These are phyloP conservation scores for Ethmia dodecea DNA, from an alignment of 2,888 invertebrate genomes.

Conservation along the genomic window DNA sequence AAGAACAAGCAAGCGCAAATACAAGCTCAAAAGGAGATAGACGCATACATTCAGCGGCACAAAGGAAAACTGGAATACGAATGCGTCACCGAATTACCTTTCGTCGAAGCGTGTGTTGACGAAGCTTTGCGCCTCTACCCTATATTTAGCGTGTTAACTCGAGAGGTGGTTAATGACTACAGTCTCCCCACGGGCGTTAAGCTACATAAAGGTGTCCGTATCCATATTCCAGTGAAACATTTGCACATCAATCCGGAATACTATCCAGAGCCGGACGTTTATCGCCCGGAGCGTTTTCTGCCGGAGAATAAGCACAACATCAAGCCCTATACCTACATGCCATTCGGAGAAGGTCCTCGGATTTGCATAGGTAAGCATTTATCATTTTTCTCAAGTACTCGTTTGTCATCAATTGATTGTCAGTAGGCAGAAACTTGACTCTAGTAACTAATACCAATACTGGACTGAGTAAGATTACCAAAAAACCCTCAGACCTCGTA, in stretches of 20 bases:
- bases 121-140: slow-evolving; percentile 29
- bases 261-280: slow-evolving; percentile 35
- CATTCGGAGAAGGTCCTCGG: slow-evolving; percentile 44
- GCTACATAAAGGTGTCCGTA: slow-evolving; percentile 33
- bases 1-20: slow-evolving; percentile 33
- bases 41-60: slow-evolving; percentile 27
- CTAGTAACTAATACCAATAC: too few species aligned
- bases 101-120: slow-evolving; percentile 32
- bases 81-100: slow-evolving; percentile 34
- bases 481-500: too few species aligned
- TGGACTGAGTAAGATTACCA: too few species aligned
- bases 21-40: slow-evolving; percentile 22
- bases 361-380: slow-evolving; percentile 37
- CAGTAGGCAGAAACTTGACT: too few species aligned
- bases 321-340: slow-evolving; percentile 31
- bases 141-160: slow-evolving; percentile 20
- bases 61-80: slow-evolving; percentile 31
- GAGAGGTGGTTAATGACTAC: slow-evolving; percentile 22
- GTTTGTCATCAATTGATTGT: too few species aligned
- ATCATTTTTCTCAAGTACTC: not conserved
- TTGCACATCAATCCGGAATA: slow-evolving; percentile 32
- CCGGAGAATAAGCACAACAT: slow-evolving; percentile 27
- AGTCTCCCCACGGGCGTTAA: slow-evolving; percentile 24
- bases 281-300: slow-evolving; percentile 35
- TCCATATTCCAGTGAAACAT: slow-evolving; percentile 36